Conservation (phyloP, 1,140 invertebrate genomes). For the Aphelenchoides besseyi region DNA sequence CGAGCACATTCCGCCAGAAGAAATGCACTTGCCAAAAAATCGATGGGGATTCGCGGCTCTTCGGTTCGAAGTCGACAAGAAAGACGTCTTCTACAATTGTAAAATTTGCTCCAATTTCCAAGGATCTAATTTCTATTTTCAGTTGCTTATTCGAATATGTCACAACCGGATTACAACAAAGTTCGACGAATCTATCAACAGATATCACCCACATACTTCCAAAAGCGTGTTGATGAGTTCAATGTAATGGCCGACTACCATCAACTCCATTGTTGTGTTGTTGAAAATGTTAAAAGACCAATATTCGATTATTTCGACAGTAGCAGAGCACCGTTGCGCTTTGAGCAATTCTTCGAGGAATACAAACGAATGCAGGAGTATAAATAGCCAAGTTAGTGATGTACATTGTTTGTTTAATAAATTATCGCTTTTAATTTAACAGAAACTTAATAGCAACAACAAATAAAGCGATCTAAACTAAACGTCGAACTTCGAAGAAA, state of each 20-base stretch:
- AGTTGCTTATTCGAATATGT: not conserved
- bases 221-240: not conserved
- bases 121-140: not conserved
- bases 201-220: not conserved
- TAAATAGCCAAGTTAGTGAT: not conserved
- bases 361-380: not conserved
- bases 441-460: not conserved
- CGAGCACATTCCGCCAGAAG: not conserved
- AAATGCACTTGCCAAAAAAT: not conserved
- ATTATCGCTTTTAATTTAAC: constrained; percentile 4
- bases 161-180: not conserved
- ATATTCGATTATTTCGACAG: not conserved
- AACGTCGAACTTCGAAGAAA: constrained; percentile 96
- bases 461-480: constrained; percentile 71
- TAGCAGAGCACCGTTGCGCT: not conserved
- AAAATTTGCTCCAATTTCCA: not conserved
- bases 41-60: not conserved
- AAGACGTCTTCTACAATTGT: not conserved
- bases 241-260: not conserved
- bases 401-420: not conserved
- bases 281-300: not conserved
- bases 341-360: constrained; percentile 2
- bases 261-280: not conserved
- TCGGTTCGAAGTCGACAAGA: not conserved
- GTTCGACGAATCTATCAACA: not conserved